A percentile compares a stretch with the other conserved stretches of the same genome.
Conservation (phyloP, 2,888 invertebrate genomes). For the Dynastes grantii region DNA sequence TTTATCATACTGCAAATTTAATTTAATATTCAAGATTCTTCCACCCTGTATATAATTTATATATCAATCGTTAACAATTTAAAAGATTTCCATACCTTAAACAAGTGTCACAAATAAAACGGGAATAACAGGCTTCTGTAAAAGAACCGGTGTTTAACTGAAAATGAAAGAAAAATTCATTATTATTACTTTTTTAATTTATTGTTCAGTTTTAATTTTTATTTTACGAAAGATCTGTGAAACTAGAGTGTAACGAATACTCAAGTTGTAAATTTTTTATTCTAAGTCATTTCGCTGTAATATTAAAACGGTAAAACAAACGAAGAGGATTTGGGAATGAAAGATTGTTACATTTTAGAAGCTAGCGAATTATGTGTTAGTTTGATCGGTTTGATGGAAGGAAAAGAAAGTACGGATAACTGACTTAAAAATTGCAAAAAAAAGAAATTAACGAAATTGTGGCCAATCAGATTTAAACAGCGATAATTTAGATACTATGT, state of each 20-base stretch:
- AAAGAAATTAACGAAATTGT: too few species aligned
- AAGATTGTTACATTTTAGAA: slow-evolving; percentile 9
- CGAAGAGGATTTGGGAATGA: background rate
- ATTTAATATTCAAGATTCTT: background rate
- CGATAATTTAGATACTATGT: too few species aligned
- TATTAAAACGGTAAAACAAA: slow-evolving; percentile 13
- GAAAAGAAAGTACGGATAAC: too few species aligned
- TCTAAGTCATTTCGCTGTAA: slow-evolving; percentile 43
- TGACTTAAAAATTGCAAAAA: too few species aligned
- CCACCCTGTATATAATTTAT: background rate
- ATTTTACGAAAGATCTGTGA: slow-evolving; percentile 41
- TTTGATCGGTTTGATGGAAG: background rate
- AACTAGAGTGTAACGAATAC: slow-evolving; percentile 43
- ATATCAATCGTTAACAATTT: background rate
- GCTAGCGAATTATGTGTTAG: background rate
- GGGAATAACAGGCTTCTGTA: background rate
- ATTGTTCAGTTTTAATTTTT: slow-evolving; percentile 42
- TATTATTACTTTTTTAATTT: slow-evolving; percentile 33
- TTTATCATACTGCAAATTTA: background rate
- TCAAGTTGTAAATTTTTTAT: slow-evolving; percentile 47
- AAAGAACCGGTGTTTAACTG: slow-evolving; percentile 35
- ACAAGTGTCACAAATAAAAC: background rate
- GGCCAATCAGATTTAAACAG: too few species aligned
- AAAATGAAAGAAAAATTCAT: background rate
- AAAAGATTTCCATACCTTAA: background rate